Conservation (phyloP, 2,797 vertebrate species). For the Bradypus variegatus region DNA sequence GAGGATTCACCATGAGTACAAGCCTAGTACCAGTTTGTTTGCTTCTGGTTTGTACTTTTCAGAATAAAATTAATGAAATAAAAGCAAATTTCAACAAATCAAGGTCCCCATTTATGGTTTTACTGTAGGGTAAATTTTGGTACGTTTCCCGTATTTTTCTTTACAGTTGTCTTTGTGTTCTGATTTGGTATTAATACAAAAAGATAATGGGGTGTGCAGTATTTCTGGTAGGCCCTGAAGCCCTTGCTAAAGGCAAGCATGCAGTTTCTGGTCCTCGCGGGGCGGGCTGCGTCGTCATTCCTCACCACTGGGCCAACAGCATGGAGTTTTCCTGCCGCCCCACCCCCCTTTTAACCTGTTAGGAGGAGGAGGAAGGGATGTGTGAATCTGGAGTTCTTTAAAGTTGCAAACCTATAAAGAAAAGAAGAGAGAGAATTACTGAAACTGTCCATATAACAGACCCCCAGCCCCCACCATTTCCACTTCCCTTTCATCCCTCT, state of each 20-base stretch:
- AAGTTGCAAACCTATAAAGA: neutral
- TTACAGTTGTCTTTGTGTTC: neutral
- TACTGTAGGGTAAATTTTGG: neutral
- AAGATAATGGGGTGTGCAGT: neutral
- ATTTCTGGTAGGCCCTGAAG: neutral
- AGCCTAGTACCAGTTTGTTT: neutral
- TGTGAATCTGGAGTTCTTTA: neutral
- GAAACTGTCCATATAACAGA: too few species aligned
- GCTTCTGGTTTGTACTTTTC: neutral
- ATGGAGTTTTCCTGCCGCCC: neutral
- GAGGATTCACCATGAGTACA: neutral
- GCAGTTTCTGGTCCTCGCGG: neutral
- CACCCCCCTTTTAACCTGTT: neutral
- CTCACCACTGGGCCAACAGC: neutral
- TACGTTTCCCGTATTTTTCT: neutral
- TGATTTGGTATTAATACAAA: neutral
- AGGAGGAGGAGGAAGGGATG: neutral
- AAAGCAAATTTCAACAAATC: neutral
- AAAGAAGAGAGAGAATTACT: neutral
- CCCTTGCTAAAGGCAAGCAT: too few species aligned
- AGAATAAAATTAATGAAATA: neutral
- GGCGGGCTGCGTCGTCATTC: too few species aligned
- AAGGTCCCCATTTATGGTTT: neutral
- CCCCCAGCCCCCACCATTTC: neutral
- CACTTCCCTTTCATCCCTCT: rapidly evolving